Percentiles rank a stretch among this genome's conserved stretches.
Evolutionary conservation across 2,888 invertebrate species (phyloP).

Genomic region (Pristionchus maxplancki): DNA sequence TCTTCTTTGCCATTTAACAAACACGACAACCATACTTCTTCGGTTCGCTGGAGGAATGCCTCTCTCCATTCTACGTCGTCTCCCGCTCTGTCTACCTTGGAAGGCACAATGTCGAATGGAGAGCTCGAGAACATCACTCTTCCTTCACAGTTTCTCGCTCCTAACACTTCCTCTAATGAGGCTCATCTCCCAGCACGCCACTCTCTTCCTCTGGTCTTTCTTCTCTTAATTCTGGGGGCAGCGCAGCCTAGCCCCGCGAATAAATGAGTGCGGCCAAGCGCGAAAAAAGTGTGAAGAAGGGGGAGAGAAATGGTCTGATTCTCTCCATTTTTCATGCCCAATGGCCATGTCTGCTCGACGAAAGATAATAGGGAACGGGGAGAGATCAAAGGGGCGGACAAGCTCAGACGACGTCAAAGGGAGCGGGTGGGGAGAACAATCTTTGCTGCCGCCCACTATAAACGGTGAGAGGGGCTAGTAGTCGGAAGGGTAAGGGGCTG

Average conservation of each 20-base stretch:
- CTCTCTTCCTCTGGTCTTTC: not conserved
- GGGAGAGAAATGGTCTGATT: not conserved
- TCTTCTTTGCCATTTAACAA: constrained; percentile 31
- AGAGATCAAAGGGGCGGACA: not conserved
- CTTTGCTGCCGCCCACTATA: constrained; percentile 7
- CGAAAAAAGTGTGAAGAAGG: constrained; percentile 21
- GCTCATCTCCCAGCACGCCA: constrained; percentile 21
- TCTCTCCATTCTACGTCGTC: not conserved
- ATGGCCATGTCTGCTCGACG: not conserved
- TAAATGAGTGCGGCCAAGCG: constrained; percentile 40
- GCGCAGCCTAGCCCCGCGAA: not conserved
- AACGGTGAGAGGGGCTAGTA: not conserved
- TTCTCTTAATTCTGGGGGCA: not conserved
- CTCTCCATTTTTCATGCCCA: not conserved
- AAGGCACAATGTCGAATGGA: not conserved
- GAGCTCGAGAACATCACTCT: not conserved
- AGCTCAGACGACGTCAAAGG: constrained; percentile 19
- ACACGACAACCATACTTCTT: constrained; percentile 41
- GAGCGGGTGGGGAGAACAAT: constrained; percentile 25
- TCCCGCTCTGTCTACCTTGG: not conserved
- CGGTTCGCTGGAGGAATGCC: not conserved
- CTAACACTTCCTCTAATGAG: not conserved
- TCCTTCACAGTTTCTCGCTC: not conserved
- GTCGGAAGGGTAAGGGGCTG: not conserved
- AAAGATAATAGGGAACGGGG: not conserved